Percentiles rank a stretch among this genome's conserved stretches.
phyloP scores from a whole-genome alignment of 1,140 invertebrate species.

The Popillia japonica region DNA sequence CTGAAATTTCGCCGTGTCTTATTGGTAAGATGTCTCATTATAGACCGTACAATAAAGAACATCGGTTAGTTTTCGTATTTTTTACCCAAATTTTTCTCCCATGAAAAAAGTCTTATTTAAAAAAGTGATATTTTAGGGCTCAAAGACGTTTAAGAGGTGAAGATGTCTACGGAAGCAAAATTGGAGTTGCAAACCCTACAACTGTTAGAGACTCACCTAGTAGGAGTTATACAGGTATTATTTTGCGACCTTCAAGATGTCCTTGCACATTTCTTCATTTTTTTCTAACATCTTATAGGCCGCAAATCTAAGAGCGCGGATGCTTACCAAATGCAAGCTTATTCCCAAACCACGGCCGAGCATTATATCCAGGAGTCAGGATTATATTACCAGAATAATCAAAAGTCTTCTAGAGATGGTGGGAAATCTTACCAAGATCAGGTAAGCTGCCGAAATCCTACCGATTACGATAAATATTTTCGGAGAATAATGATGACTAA shows the following conservation, averaged over 20 bases:
- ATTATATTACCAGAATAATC: slow-evolving; percentile 37
- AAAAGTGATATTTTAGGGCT: slow-evolving; percentile 66
- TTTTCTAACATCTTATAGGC: background rate
- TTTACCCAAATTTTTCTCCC: background rate
- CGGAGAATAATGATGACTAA: slow-evolving; percentile 45
- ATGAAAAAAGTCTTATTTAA: too few relatives aligned
- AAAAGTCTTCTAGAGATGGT: slow-evolving; percentile 43
- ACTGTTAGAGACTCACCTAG: slow-evolving; percentile 45
- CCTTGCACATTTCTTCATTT: background rate
- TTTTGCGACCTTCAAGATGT: slow-evolving; percentile 5
- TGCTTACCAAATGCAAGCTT: slow-evolving; percentile 15
- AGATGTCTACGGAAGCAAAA: slow-evolving; percentile 82
- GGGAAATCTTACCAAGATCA: slow-evolving; percentile 52
- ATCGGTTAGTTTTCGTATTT: slow-evolving; percentile 4
- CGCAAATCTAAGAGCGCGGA: slow-evolving; percentile 27
- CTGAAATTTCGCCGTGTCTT: background rate
- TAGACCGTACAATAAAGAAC: slow-evolving; percentile 53
- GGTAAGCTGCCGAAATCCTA: background rate
- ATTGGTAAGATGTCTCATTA: slow-evolving; percentile 50
- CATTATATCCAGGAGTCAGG: slow-evolving; percentile 39
- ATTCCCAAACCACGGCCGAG: background rate
- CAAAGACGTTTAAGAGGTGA: slow-evolving; percentile 86
- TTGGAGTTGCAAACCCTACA: slow-evolving; percentile 57
- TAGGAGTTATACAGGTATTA: slow-evolving; percentile 51
- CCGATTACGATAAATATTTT: background rate